A percentile compares a stretch with the other conserved stretches of the same genome.
These are phyloP conservation scores for Agrotis clavis DNA, from an alignment of 2,888 invertebrate genomes.

Conservation along the genomic window DNA sequence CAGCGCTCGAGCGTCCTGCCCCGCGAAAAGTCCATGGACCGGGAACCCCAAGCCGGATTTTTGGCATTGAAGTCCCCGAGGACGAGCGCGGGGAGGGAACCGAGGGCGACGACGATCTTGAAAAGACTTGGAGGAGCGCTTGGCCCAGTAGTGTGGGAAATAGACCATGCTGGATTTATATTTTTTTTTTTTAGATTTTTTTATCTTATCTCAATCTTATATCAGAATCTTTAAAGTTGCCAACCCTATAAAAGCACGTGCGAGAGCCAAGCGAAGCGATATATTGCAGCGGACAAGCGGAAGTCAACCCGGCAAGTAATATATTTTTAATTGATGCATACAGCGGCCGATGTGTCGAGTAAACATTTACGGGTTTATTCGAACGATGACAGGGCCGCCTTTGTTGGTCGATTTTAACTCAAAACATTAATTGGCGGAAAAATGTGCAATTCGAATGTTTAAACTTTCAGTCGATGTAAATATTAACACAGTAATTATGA, in stretches of 20 bases:
- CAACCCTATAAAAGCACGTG: constrained; percentile 50
- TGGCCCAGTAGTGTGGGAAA: no score
- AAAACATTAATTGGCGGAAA: constrained; percentile 87
- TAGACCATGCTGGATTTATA: no score
- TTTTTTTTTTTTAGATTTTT: no score
- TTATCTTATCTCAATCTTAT: constrained; percentile 1
- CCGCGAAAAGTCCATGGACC: no score
- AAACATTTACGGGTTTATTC: constrained; percentile 87
- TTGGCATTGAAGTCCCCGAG: no score
- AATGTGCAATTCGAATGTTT: constrained; percentile 87
- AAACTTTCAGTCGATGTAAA: constrained; percentile 83
- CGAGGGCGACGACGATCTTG: no score
- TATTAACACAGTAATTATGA: constrained; percentile 85
- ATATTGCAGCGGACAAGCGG: constrained; percentile 75
- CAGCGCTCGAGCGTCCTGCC: no score
- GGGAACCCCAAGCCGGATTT: no score
- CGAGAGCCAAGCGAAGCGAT: constrained; percentile 57
- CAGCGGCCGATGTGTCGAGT: constrained; percentile 84
- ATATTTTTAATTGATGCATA: constrained; percentile 90
- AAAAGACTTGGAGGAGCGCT: no score
- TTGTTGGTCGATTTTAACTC: constrained; percentile 86
- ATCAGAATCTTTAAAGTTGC: not conserved
- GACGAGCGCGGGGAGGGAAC: no score
- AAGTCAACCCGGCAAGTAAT: constrained; percentile 84
- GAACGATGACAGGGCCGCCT: constrained; percentile 81